phyloP scores from a whole-genome alignment of 2,797 vertebrate genomes.

The Remorina albescens region DNA sequence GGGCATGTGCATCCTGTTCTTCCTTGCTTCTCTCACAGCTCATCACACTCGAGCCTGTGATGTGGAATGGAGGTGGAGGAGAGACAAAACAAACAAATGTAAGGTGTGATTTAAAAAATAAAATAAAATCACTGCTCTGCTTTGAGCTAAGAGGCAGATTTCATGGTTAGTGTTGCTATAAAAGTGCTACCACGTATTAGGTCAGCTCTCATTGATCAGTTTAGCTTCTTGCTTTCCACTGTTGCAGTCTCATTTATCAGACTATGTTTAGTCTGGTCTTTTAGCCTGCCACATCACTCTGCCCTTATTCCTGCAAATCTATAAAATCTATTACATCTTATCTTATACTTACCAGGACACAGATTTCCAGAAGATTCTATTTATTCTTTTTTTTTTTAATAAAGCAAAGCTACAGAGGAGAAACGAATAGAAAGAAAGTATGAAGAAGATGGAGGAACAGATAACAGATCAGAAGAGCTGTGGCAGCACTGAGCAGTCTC shows the following conservation, averaged over 20 bases:
- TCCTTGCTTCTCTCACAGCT: constrained; percentile 34
- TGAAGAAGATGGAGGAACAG: constrained; percentile 68
- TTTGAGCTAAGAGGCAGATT: constrained; percentile 22
- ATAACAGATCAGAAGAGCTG: constrained; percentile 60
- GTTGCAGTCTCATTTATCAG: constrained; percentile 46
- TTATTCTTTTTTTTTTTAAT: background rate
- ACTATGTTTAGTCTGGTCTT: constrained; percentile 28
- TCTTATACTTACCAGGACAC: constrained; percentile 10
- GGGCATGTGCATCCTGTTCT: constrained; percentile 3
- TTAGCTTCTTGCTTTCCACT: constrained; percentile 29
- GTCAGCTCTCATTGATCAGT: constrained; percentile 31
- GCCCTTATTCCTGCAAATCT: constrained; percentile 14
- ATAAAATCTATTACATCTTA: background rate
- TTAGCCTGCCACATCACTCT: background rate
- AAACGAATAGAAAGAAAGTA: constrained; percentile 5
- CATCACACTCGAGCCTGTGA: constrained; percentile 39
- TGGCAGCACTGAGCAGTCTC: constrained; percentile 56
- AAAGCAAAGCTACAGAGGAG: constrained; percentile 1
- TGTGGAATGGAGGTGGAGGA: constrained; percentile 28
- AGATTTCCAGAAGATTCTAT: constrained; percentile 23
- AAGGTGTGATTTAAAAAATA: constrained; percentile 17
- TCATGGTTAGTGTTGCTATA: constrained; percentile 2
- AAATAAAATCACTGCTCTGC: constrained; percentile 33
- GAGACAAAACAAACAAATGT: constrained; percentile 34
- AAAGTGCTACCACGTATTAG: constrained; percentile 27